phyloP scores from a whole-genome alignment of 92 coral and sea anemone genomes.

The Bergia sp. region DNA sequence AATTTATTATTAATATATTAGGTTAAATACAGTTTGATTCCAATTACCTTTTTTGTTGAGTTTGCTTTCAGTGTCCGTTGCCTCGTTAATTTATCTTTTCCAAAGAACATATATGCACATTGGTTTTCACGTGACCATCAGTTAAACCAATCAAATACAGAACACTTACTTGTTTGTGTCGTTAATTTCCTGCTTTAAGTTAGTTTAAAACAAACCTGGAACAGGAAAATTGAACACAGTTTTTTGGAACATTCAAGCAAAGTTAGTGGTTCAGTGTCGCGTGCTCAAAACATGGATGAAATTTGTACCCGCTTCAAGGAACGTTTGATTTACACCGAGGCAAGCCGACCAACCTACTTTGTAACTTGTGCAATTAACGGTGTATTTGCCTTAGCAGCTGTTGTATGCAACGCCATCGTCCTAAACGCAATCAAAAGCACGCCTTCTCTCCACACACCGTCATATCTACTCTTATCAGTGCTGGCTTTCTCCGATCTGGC shows the following conservation, averaged over 20 bases:
- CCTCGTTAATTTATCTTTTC: not conserved
- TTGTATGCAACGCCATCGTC: constrained; percentile 9
- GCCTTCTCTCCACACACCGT: constrained; percentile 42
- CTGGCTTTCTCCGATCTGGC: constrained; percentile 40
- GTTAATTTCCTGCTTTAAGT: not conserved
- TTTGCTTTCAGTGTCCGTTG: not conserved
- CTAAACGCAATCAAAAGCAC: constrained; percentile 23
- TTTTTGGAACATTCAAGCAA: not conserved
- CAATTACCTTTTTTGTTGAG: not conserved
- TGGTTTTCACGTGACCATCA: not conserved
- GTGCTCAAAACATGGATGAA: constrained; percentile 2
- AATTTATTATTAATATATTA: too few relatives aligned
- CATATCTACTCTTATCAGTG: constrained; percentile 14
- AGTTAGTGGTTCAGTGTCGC: not conserved
- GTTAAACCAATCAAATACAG: not conserved
- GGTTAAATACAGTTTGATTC: not conserved
- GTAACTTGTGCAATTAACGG: constrained; percentile 31
- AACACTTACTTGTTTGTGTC: not conserved
- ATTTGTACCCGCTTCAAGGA: constrained; percentile 39
- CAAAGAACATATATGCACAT: not conserved
- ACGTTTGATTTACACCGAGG: constrained; percentile 21
- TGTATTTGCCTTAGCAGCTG: not conserved
- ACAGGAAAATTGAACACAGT: not conserved
- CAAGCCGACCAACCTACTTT: constrained; percentile 8
- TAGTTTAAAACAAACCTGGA: not conserved